phyloP scores from a whole-genome alignment of 1,140 invertebrate species.

The Solen grandis region DNA sequence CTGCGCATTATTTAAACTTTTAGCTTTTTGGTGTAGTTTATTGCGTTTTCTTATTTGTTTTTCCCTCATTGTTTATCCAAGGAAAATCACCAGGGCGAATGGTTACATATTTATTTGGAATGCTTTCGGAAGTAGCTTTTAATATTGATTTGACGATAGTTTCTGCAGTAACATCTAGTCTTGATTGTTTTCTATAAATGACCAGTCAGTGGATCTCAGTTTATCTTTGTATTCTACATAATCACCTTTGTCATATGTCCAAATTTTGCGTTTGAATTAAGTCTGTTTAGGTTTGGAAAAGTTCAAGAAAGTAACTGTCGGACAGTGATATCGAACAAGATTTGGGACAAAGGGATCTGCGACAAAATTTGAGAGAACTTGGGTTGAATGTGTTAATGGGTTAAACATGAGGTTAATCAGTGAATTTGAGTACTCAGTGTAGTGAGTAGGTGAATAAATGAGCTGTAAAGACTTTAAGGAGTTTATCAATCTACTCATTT shows the following conservation, averaged over 20 bases:
- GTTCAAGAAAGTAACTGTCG: not conserved
- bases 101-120: constrained; percentile 49
- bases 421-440: constrained; percentile 12
- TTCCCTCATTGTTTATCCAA: constrained; percentile 38
- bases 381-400: not conserved
- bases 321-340: constrained; percentile 19
- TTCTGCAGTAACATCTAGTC: not conserved
- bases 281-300: not conserved
- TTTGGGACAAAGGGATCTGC: constrained; percentile 24
- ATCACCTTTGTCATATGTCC: constrained; percentile 10
- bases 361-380: constrained; percentile 5
- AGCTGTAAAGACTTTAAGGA: constrained; percentile 18
- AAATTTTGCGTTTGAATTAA: constrained; percentile 17
- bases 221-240: not conserved
- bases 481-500: constrained; percentile 1
- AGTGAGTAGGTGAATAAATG: constrained; percentile 17
- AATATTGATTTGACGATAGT: not conserved
- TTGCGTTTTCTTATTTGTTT: constrained; percentile 17
- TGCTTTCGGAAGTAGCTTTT: not conserved
- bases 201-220: not conserved
- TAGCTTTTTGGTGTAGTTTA: constrained; percentile 35
- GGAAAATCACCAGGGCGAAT: constrained; percentile 3
- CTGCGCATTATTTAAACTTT: constrained; percentile 13
- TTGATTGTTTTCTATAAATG: not conserved
- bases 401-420: constrained; percentile 17